phyloP scores from a whole-genome alignment of 1,140 invertebrate genomes.

The Arion vulgaris region DNA sequence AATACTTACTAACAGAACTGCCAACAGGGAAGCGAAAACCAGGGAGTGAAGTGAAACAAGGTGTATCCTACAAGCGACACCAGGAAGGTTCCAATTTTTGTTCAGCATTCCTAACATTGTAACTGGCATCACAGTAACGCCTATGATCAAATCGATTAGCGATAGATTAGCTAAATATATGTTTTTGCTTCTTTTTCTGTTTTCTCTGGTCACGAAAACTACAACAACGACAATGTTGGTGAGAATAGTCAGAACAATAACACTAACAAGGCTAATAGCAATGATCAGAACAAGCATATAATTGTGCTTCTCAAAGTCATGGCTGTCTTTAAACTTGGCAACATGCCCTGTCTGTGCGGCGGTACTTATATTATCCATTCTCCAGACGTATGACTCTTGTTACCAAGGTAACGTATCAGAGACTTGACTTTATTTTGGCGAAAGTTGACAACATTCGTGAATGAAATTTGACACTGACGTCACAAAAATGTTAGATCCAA shows the following conservation, averaged over 20 bases:
- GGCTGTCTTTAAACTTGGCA: neutral
- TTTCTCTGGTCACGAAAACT: conserved; percentile 53
- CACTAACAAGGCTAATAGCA: conserved; percentile 49
- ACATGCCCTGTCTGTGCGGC: neutral
- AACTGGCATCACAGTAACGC: conserved; percentile 53
- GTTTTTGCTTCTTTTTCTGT: conserved; percentile 55
- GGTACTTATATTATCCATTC: neutral
- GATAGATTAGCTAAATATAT: conserved; percentile 63
- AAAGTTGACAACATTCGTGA: too few species aligned
- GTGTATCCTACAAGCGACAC: conserved; percentile 48
- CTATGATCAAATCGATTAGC: conserved; percentile 58
- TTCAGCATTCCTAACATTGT: conserved; percentile 49
- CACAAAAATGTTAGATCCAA: too few species aligned
- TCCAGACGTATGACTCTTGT: too few species aligned
- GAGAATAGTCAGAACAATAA: conserved; percentile 51
- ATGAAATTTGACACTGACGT: too few species aligned
- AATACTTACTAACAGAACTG: conserved; percentile 60
- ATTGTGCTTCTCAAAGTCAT: neutral
- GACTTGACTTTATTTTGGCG: too few species aligned
- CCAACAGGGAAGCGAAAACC: conserved; percentile 56
- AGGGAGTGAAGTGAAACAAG: conserved; percentile 55
- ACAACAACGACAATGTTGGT: conserved; percentile 56
- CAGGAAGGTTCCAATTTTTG: conserved; percentile 48
- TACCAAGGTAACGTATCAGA: too few species aligned
- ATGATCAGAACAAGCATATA: conserved; percentile 45